phyloP scores from a whole-genome alignment of 2,113 vertebrate genomes.

The Micromys minutus region DNA sequence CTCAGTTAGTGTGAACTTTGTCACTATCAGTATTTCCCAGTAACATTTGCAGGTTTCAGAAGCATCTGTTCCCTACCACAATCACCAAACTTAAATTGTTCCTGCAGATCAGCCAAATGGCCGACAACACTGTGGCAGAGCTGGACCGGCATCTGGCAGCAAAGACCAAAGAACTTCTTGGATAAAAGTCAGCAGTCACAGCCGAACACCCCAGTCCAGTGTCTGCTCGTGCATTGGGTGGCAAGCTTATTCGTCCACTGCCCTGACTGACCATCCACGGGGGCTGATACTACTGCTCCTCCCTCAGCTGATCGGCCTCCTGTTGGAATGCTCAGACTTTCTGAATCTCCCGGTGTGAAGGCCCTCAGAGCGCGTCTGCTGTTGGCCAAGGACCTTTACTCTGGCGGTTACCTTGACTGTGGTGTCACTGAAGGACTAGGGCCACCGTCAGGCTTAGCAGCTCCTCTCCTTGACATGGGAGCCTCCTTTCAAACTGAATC shows the following conservation, averaged over 20 bases:
- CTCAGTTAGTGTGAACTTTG: not conserved
- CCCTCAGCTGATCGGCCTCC: not conserved
- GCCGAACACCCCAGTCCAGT: not conserved
- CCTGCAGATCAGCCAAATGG: conserved; percentile 95
- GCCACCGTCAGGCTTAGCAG: not conserved
- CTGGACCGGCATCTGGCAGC: conserved; percentile 92
- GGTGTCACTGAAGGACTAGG: not conserved
- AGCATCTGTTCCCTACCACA: not conserved
- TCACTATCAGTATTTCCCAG: not conserved
- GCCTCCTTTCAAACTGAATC: not conserved
- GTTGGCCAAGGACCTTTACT: not conserved
- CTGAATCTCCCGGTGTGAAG: not conserved
- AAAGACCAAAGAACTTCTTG: conserved; percentile 96
- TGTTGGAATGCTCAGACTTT: not conserved
- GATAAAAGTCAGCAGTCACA: conserved; percentile 73
- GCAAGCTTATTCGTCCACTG: not conserved
- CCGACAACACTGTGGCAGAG: conserved; percentile 86
- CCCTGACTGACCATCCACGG: not conserved
- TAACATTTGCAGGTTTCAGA: not conserved
- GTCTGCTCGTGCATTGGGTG: not conserved
- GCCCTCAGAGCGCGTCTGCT: not conserved
- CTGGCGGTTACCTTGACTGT: not conserved
- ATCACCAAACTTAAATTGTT: conserved; percentile 17
- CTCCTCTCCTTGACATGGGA: not conserved
- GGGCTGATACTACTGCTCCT: not conserved